Percentiles rank a stretch among this genome's conserved stretches.
Conservation (phyloP, 2,888 invertebrate species). For the Lepidocyrtoides sp. region DNA sequence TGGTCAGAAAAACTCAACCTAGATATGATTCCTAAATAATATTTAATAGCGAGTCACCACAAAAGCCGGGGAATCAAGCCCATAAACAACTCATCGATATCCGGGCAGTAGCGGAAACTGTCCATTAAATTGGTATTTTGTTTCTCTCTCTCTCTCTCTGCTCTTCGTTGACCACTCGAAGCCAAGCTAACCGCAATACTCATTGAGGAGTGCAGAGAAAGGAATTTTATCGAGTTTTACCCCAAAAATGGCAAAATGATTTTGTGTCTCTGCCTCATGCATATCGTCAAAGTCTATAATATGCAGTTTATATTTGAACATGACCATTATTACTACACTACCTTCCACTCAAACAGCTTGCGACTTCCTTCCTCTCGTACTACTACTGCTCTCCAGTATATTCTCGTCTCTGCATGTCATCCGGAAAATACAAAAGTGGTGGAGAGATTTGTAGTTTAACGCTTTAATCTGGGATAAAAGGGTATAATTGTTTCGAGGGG, state of each 20-base stretch:
- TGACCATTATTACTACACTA: not conserved
- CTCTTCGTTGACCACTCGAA: slow-evolving; percentile 73
- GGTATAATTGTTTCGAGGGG: slow-evolving; percentile 70
- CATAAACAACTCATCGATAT: slow-evolving; percentile 76
- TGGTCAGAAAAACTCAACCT: no score
- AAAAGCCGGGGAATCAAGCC: slow-evolving; percentile 32
- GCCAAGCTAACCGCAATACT: not conserved
- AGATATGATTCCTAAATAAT: no score
- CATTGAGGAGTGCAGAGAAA: not conserved
- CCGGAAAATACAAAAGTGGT: slow-evolving; percentile 56
- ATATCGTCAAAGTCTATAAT: not conserved
- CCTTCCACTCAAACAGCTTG: slow-evolving; percentile 12
- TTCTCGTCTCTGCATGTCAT: slow-evolving; percentile 7
- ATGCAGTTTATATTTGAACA: not conserved
- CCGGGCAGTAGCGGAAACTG: slow-evolving; percentile 71
- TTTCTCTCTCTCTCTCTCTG: not conserved
- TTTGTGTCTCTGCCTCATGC: not conserved
- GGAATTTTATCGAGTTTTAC: slow-evolving; percentile 17
- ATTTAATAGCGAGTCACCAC: not conserved
- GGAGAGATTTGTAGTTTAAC: slow-evolving; percentile 71
- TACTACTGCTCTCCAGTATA: not conserved
- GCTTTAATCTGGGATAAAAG: slow-evolving; percentile 71
- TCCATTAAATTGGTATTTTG: slow-evolving; percentile 38
- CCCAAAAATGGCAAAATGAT: slow-evolving; percentile 29
- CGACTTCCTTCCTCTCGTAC: not conserved